A percentile compares a stretch with the other conserved stretches of the same genome.
phyloP scores from a whole-genome alignment of 1,140 invertebrate species.

The Drosophila sulfurigaster region DNA sequence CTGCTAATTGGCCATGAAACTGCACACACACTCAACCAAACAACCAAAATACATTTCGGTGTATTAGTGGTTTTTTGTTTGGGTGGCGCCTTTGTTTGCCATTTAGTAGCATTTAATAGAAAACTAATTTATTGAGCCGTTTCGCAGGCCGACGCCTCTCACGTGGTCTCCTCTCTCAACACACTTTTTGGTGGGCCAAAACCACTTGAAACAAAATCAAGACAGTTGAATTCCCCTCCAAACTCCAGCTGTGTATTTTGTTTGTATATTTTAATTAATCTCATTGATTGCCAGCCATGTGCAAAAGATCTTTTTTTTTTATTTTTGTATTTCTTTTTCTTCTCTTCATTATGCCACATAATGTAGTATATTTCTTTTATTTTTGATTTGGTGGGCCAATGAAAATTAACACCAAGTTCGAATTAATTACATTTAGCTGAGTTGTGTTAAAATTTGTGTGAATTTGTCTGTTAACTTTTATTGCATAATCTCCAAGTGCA shows the following conservation, averaged over 20 bases:
- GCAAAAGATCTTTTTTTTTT: slow-evolving; percentile 31
- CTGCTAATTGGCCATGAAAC: slow-evolving; percentile 81
- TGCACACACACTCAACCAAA: slow-evolving; percentile 13
- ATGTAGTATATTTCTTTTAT: slow-evolving; percentile 1
- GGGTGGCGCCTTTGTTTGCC: slow-evolving; percentile 77
- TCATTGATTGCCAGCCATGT: slow-evolving; percentile 52
- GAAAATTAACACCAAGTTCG: slow-evolving; percentile 61
- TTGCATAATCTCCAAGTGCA: neutral
- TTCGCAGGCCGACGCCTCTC: slow-evolving; percentile 48
- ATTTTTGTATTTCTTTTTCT: neutral
- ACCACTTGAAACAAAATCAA: neutral
- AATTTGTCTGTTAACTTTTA: slow-evolving; percentile 12
- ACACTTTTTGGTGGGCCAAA: neutral
- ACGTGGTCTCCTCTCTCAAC: slow-evolving; percentile 24
- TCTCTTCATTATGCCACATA: neutral
- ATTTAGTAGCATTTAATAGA: slow-evolving; percentile 79
- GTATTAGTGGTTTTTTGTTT: slow-evolving; percentile 56
- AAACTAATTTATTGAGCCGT: slow-evolving; percentile 77
- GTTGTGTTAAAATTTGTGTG: slow-evolving; percentile 40
- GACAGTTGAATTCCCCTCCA: neutral
- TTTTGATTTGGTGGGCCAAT: slow-evolving; percentile 48
- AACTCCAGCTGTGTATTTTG: slow-evolving; percentile 29
- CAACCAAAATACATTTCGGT: slow-evolving; percentile 11
- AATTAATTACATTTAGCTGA: slow-evolving; percentile 74
- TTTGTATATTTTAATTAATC: slow-evolving; percentile 73